A percentile compares a stretch with the other conserved stretches of the same genome.
Conservation (phyloP, 2,113 vertebrate genomes). For the Setophaga coronata region DNA sequence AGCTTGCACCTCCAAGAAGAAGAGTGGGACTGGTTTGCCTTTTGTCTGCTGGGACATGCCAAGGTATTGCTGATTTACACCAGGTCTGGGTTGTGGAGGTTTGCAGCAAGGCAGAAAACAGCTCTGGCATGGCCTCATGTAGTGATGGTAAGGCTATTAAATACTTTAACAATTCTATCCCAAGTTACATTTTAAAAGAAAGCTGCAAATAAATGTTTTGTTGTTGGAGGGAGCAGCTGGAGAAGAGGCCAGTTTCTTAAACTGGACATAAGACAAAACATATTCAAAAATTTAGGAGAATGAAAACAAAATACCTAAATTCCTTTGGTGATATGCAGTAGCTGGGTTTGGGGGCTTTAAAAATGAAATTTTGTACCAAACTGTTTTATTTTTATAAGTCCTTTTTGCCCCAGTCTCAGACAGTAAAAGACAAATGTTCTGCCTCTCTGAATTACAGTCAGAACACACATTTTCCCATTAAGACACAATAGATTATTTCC, state of each 20-base stretch:
- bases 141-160: neutral
- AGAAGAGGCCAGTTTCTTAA: neutral
- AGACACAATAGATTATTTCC: neutral
- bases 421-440: neutral
- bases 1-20: neutral
- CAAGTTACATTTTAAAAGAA: neutral
- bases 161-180: neutral
- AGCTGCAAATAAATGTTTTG: neutral
- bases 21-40: neutral
- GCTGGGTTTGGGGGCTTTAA: accelerated
- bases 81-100: accelerated
- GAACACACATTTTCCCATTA: neutral
- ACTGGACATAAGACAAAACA: accelerated
- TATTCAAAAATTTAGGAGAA: neutral
- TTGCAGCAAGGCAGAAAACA: neutral
- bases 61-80: accelerated
- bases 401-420: neutral
- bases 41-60: neutral
- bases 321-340: neutral
- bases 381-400: neutral
- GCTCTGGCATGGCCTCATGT: neutral
- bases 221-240: neutral
- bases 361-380: accelerated
- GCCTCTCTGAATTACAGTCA: conserved; percentile 1
- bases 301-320: neutral